Conservation (phyloP, 2,113 vertebrate species). For the Pelecanus crispus region DNA sequence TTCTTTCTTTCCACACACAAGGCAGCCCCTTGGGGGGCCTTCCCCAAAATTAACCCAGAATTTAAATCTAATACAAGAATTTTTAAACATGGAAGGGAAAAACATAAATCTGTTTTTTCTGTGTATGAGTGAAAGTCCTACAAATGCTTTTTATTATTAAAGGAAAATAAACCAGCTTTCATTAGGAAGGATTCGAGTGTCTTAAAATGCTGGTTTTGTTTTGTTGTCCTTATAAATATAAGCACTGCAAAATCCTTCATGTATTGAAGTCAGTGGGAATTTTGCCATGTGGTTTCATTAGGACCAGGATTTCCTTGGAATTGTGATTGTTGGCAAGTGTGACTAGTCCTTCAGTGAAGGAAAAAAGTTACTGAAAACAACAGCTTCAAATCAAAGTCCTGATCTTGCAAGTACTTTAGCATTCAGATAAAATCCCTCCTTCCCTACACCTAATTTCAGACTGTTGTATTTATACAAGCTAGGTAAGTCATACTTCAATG, state of each 20-base stretch:
- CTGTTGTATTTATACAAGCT: background rate
- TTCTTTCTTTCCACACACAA: background rate
- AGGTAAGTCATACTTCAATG: background rate
- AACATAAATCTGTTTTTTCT: background rate
- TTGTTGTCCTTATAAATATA: background rate
- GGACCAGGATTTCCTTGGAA: constrained; percentile 19
- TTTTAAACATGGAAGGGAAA: background rate
- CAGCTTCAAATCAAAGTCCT: background rate
- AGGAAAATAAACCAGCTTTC: background rate
- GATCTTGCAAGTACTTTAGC: background rate
- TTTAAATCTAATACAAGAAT: background rate
- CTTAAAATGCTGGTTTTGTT: background rate
- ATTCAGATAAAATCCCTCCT: background rate
- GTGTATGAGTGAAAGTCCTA: background rate
- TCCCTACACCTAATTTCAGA: background rate
- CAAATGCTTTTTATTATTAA: background rate
- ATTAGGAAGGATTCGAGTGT: background rate
- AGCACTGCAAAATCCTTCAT: background rate
- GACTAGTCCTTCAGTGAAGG: background rate
- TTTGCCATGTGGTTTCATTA: background rate
- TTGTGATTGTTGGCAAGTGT: background rate
- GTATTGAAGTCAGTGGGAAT: background rate
- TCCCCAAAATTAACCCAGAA: background rate
- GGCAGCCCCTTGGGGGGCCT: background rate
- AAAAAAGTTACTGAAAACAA: background rate